Evolutionary conservation across 53 echinoderm and acorn worm species (phyloP), one percentile per base, ranked within the genome.

Genomic region (Patiria pectinifera): DNA sequence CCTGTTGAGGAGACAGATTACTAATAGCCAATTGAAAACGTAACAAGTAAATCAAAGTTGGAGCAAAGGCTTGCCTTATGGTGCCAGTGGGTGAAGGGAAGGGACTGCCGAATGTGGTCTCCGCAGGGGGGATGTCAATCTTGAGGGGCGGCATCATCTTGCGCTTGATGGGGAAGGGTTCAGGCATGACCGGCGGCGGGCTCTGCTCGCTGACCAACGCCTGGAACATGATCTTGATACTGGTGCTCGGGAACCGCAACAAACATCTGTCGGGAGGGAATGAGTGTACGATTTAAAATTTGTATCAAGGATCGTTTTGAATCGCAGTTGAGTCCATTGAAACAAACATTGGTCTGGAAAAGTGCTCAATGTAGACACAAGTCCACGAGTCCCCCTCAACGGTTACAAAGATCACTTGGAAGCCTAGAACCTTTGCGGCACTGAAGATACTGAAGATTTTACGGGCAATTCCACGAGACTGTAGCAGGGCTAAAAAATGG

Each of bases 211-310:
- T 92, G 59, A 95, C 87, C 78, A 96, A 87, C 6, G 98, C 95
- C 93, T 96, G 96, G 92, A 98, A 98, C 98, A 96, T 98, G 89
- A 98, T 96, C 93, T 98, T 98, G 94, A 98, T 98, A 90, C 91
- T 98, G 91, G 98, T 98, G 84, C 98, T 98, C 61, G 98, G 98
- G 84, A 98, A 98, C 91, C 98, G 83, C 89, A 98, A 83, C 87
- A 98, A 69, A 90, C 98, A 98, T 85, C 98, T 98, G 93, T 2
- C 25, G 91, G 81, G 47, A 21, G 26, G 35, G 35, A 35, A 35
- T 35, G 35, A 35, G 35, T 35, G 35, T 35, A 35, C 35, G 35
- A 35, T 35, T 35, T 0, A 35, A 35, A 35, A 35, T 35, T 35
- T 35, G 35, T 35, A 35, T 35, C 35, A 35, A 35, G 35, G 35